Evolutionary conservation across 2,888 invertebrate genomes (phyloP), one percentile per base, ranked within the genome.

Genomic region (Diaperis boleti): DNA sequence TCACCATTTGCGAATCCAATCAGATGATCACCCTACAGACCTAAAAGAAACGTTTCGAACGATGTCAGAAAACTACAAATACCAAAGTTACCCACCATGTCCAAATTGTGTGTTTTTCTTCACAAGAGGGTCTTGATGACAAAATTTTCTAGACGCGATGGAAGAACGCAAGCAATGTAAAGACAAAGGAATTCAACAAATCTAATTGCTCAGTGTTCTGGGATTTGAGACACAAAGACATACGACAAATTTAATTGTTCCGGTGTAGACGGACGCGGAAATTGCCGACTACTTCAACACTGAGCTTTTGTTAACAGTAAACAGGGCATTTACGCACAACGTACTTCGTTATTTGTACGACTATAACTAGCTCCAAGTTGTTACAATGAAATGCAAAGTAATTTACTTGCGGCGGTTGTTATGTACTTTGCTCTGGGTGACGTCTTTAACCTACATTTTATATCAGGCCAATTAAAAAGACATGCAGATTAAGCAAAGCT

Each of bases 121-220:
- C 20, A 13, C 41, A 42, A 33, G 22, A 29, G 20, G 50, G 31
- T 54, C 37, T 55, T 22, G 55, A 59, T 59, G 59, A 59, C 59
- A 44, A 35, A 39, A 42, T 64, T 64, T 62, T 59, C 59, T 64
- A 45, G 47, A 59, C 54, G 52, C 29, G 59, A 45, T 59, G 59
- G 33, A 59, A 54, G 42, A 59, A 59, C 26, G 64, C 59, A 63
- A 20, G 54, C 59, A 59, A 47, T 31, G 45, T 11, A 44, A 33
- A 55, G 59, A 64, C 64, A 69, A 70, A 68, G 66, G 65, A 65
- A 66, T 63, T 59, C 61, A 62, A 62, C 63, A 61, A 70, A 70
- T 67, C 60, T 65, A 70, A 70, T 70, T 64, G 68, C 65, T 67
- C 33, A 11, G 39, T 45, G 67, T 66, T 65, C 62, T 62, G 52